These are phyloP conservation scores for Miniopterus natalensis DNA, from an alignment of 2,113 vertebrate genomes.

Conservation along the genomic window DNA sequence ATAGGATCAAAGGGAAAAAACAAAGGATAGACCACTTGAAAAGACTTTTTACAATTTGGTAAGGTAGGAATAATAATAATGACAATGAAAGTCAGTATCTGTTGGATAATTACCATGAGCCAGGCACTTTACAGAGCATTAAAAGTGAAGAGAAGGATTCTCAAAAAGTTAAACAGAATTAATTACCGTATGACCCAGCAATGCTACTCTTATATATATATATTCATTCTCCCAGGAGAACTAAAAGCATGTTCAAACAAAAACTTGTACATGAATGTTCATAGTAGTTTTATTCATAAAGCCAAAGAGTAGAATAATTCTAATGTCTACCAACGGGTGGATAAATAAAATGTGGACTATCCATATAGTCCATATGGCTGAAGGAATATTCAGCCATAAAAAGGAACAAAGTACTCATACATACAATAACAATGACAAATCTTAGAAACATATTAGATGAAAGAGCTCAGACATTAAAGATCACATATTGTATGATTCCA, in stretches of 20 bases:
- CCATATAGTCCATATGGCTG: neutral
- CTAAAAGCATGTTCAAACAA: conserved; percentile 42
- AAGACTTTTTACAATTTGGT: conserved; percentile 7
- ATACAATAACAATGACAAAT: neutral
- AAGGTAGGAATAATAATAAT: neutral
- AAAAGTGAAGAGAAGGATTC: neutral
- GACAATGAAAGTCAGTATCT: conserved; percentile 39
- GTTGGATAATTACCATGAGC: neutral
- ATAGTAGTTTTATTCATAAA: conserved; percentile 21
- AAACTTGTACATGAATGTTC: neutral
- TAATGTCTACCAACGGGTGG: neutral
- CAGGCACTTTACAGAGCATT: neutral
- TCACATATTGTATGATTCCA: neutral
- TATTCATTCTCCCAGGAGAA: neutral
- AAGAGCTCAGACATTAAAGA: conserved; percentile 43
- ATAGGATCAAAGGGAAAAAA: neutral
- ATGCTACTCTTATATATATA: neutral
- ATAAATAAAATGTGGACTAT: conserved; percentile 4
- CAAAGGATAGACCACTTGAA: neutral
- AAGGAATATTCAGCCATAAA: neutral
- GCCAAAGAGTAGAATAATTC: conserved; percentile 13
- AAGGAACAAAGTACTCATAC: neutral
- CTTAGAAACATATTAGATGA: neutral
- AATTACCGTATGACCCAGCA: neutral
- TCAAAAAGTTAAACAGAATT: conserved; percentile 55